These are phyloP conservation scores for Vanacampus margaritifer DNA, from an alignment of 2,113 vertebrate species.

Conservation along the genomic window DNA sequence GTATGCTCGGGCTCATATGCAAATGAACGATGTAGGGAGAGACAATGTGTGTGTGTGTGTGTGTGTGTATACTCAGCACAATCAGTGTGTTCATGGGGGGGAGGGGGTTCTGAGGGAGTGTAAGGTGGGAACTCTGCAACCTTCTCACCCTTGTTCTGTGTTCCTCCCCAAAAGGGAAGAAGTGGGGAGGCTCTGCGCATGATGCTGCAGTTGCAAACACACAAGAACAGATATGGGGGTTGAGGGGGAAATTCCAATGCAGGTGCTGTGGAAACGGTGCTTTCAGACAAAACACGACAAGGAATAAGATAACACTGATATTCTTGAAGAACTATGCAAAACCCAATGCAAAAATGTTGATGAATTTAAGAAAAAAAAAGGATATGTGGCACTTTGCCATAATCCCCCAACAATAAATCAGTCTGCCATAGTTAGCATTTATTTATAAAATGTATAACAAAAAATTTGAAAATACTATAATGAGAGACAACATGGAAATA, in stretches of 20 bases:
- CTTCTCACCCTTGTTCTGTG: slow-evolving; percentile 69
- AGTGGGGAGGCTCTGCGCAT: slow-evolving; percentile 53
- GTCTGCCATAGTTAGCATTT: background rate
- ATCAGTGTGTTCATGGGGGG: slow-evolving; percentile 36
- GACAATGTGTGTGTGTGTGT: slow-evolving; percentile 46
- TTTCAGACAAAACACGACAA: slow-evolving; percentile 41
- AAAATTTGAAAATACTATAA: too few species aligned
- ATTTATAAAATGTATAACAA: too few species aligned
- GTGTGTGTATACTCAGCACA: slow-evolving; percentile 20
- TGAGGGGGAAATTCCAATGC: slow-evolving; percentile 48
- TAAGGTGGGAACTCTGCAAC: slow-evolving; percentile 75
- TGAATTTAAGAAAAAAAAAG: slow-evolving; percentile 19
- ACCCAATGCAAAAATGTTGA: slow-evolving; percentile 46
- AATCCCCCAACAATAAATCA: slow-evolving; percentile 56
- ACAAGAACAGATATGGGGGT: slow-evolving; percentile 50
- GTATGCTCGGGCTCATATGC: slow-evolving; percentile 50
- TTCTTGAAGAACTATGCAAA: slow-evolving; percentile 16
- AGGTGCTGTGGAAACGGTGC: slow-evolving; percentile 49
- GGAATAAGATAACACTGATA: slow-evolving; percentile 43
- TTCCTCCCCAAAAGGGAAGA: slow-evolving; percentile 47
- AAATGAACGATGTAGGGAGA: slow-evolving; percentile 50
- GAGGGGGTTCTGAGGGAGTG: slow-evolving; percentile 49
- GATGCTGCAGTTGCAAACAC: slow-evolving; percentile 39
- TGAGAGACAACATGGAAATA: too few species aligned
- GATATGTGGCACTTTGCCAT: slow-evolving; percentile 54